A percentile compares a stretch with the other conserved stretches of the same genome.
Conservation (phyloP, 2,113 vertebrate genomes). For the Athene cunicularia region DNA sequence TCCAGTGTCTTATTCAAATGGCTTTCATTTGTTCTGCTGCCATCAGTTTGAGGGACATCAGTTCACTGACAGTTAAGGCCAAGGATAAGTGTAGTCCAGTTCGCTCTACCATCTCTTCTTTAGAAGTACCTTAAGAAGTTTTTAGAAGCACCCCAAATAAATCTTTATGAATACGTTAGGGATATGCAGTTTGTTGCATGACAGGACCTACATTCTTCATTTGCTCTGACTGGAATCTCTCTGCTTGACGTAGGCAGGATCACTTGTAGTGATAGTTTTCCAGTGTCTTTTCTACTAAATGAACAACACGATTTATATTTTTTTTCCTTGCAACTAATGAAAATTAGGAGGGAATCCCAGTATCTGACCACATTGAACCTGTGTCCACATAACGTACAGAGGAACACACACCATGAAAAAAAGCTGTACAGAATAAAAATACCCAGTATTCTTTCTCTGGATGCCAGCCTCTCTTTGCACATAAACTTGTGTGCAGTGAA, state of each 20-base stretch:
- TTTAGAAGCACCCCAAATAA: neutral
- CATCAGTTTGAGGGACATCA: neutral
- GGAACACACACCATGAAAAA: neutral
- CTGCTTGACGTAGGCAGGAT: neutral
- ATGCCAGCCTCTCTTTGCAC: neutral
- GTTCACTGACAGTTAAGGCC: neutral
- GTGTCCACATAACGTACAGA: neutral
- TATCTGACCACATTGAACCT: neutral
- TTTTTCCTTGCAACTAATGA: neutral
- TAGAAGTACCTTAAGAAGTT: neutral
- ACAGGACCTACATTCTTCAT: neutral
- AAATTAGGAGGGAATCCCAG: neutral
- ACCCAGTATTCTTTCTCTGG: neutral
- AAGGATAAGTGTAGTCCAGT: neutral
- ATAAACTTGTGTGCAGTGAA: neutral
- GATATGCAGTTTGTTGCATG: neutral
- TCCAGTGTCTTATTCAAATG: neutral
- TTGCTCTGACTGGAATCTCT: neutral
- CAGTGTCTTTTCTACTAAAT: neutral
- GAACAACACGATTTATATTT: neutral
- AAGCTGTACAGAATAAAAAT: neutral
- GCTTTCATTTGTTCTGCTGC: neutral
- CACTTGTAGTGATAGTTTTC: neutral
- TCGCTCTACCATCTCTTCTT: neutral
- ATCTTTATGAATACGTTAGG: neutral